These are phyloP conservation scores for Hoplias malabaricus DNA, from an alignment of 2,113 vertebrate species.

Conservation along the genomic window DNA sequence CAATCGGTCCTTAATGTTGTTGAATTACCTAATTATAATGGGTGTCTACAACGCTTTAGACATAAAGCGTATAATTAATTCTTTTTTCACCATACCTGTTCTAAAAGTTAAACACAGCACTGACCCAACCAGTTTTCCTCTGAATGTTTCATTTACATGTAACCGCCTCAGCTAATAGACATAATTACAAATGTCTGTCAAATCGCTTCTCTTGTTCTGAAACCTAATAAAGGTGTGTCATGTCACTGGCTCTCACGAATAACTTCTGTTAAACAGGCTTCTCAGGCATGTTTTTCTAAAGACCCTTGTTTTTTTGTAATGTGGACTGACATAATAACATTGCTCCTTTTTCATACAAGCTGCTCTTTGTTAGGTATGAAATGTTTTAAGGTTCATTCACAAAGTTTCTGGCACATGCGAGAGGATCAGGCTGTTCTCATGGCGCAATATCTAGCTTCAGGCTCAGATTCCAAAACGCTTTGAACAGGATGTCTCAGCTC, in stretches of 20 bases:
- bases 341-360: not conserved
- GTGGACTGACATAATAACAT: not conserved
- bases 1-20: too few relatives aligned
- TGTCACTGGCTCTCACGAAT: not conserved
- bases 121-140: not conserved
- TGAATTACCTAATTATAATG: too few relatives aligned
- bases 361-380: conserved; percentile 7
- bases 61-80: not conserved
- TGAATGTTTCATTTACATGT: not conserved
- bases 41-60: too few relatives aligned
- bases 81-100: not conserved
- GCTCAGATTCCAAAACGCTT: conserved; percentile 37
- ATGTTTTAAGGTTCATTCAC: conserved; percentile 16
- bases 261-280: not conserved
- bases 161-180: conserved; percentile 34
- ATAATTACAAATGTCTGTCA: conserved; percentile 48
- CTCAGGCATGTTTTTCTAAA: not conserved
- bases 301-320: not conserved
- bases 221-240: conserved; percentile 2
- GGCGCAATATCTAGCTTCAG: conserved; percentile 29
- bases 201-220: conserved; percentile 9
- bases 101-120: not conserved
- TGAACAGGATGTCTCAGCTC: not conserved
- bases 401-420: conserved; percentile 48
- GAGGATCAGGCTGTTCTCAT: conserved; percentile 52